phyloP scores from a whole-genome alignment of 2,888 invertebrate genomes.

The Eupithecia vulgata region DNA sequence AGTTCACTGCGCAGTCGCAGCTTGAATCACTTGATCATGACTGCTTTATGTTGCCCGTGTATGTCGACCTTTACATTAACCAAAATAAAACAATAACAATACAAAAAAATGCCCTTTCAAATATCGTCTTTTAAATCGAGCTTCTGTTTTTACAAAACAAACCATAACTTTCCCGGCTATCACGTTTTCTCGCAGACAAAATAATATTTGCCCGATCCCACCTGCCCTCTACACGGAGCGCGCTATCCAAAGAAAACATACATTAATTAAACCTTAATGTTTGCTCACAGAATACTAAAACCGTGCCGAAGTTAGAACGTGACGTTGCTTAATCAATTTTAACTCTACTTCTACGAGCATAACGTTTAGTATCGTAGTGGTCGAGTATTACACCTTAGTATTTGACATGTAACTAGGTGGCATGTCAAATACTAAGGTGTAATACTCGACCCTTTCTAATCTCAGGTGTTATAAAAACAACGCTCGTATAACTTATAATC shows the following conservation, averaged over 20 bases:
- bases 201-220: constrained; percentile 11
- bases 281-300: background rate
- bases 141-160: constrained; percentile 9
- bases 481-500: background rate
- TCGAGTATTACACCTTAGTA: too few relatives aligned
- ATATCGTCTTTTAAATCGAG: background rate
- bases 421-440: background rate
- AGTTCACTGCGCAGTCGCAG: too few relatives aligned
- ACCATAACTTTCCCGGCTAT: constrained; percentile 10
- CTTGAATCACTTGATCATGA: too few relatives aligned
- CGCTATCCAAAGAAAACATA: constrained; percentile 9
- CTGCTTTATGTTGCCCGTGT: too few relatives aligned
- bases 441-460: background rate
- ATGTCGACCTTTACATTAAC: background rate
- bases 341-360: background rate
- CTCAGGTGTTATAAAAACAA: background rate
- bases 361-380: background rate
- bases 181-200: constrained; percentile 6
- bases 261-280: constrained; percentile 13
- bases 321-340: constrained; percentile 2
- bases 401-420: too few relatives aligned
- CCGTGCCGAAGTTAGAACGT: background rate
- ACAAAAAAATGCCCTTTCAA: background rate
- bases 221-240: background rate
- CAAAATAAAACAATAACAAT: constrained; percentile 1